These are phyloP conservation scores for Blastobasis adustella DNA, from an alignment of 2,888 invertebrate species.

Conservation along the genomic window DNA sequence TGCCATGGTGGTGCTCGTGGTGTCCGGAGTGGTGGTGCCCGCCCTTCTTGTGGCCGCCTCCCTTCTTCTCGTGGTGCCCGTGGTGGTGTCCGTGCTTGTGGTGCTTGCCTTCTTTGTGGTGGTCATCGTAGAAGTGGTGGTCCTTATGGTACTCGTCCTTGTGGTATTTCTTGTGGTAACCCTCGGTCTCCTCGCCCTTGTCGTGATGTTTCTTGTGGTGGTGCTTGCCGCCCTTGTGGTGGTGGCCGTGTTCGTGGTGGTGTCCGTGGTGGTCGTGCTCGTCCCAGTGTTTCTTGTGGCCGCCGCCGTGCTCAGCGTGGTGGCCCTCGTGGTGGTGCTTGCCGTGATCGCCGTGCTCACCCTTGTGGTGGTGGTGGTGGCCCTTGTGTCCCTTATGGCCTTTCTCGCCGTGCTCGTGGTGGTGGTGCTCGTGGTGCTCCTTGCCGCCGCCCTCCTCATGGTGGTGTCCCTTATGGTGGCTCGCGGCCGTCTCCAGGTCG, in stretches of 20 bases:
- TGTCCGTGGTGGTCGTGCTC: slow-evolving; percentile 83
- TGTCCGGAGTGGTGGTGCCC: slow-evolving; percentile 85
- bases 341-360: slow-evolving; percentile 83
- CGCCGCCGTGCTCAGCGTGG: slow-evolving; percentile 84
- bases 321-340: slow-evolving; percentile 85
- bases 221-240: slow-evolving; percentile 86
- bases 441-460: slow-evolving; percentile 81
- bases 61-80: slow-evolving; percentile 84
- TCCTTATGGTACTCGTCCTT: slow-evolving; percentile 92
- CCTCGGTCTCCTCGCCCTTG: slow-evolving; percentile 87
- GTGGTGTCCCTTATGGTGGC: slow-evolving; percentile 63
- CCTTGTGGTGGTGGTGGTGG: slow-evolving; percentile 85
- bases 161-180: slow-evolving; percentile 89
- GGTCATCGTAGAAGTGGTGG: slow-evolving; percentile 91
- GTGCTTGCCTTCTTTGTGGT: slow-evolving; percentile 88
- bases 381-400: slow-evolving; percentile 86
- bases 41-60: slow-evolving; percentile 87
- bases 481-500: slow-evolving; percentile 70
- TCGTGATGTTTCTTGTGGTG: slow-evolving; percentile 89
- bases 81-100: slow-evolving; percentile 87
- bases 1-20: slow-evolving; percentile 84
- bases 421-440: slow-evolving; percentile 79
- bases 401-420: slow-evolving; percentile 82
- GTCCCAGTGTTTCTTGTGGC: slow-evolving; percentile 86
- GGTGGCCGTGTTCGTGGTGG: slow-evolving; percentile 85